phyloP scores from a whole-genome alignment of 2,888 invertebrate genomes.

The Phalera bucephala region DNA sequence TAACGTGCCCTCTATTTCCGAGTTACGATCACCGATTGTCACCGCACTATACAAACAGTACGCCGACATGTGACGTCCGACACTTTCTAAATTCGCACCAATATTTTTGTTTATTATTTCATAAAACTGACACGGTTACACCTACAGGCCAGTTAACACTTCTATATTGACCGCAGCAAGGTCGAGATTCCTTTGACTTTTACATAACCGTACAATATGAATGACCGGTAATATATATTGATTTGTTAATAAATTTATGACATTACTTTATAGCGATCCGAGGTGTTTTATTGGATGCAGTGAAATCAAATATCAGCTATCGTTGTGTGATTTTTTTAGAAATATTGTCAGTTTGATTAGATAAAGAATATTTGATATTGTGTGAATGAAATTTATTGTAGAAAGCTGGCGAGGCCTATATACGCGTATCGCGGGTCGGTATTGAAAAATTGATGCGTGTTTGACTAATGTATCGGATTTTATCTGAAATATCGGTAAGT shows the following conservation, averaged over 20 bases:
- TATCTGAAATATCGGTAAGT: too few relatives aligned
- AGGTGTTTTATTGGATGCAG: slow-evolving; percentile 51
- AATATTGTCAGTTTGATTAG: slow-evolving; percentile 47
- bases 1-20: slow-evolving; percentile 17
- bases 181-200: slow-evolving; percentile 17
- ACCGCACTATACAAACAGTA: slow-evolving; percentile 12
- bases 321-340: slow-evolving; percentile 18
- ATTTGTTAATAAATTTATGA: slow-evolving; percentile 75
- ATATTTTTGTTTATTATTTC: slow-evolving; percentile 46
- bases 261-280: slow-evolving; percentile 38
- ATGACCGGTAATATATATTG: slow-evolving; percentile 60
- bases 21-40: slow-evolving; percentile 20
- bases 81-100: slow-evolving; percentile 69
- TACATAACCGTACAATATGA: slow-evolving; percentile 10
- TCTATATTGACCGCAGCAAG: slow-evolving; percentile 15
- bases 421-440: slow-evolving; percentile 1
- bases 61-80: slow-evolving; percentile 11
- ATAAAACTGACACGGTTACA: slow-evolving; percentile 27
- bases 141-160: slow-evolving; percentile 11
- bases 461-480: not conserved
- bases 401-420: slow-evolving; percentile 30
- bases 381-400: slow-evolving; percentile 45
- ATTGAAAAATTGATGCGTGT: not conserved
- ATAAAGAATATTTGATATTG: slow-evolving; percentile 42
- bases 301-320: slow-evolving; percentile 46